Conservation (phyloP, 2,797 vertebrate species). For the Hoplostethus mediterraneus region DNA sequence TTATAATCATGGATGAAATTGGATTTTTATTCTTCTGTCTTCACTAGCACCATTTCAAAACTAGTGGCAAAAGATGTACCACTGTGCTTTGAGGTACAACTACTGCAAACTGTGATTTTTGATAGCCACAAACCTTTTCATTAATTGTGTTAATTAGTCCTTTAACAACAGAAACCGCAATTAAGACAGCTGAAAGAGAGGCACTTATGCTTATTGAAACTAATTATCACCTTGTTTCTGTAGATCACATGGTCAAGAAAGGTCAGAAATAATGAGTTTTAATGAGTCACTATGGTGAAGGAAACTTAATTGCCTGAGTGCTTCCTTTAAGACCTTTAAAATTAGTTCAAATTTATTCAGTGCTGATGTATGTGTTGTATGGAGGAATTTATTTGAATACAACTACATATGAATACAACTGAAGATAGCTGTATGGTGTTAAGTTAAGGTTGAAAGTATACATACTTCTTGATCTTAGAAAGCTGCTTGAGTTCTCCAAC, state of each 20-base stretch:
- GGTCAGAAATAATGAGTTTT: conserved; percentile 63
- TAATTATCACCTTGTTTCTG: conserved; percentile 42
- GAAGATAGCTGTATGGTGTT: conserved; percentile 13
- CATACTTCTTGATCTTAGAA: not conserved
- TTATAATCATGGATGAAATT: too few relatives aligned
- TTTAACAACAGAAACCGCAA: conserved; percentile 24
- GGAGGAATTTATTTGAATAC: not conserved
- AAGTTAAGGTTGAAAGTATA: not conserved
- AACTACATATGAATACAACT: not conserved
- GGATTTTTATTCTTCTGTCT: too few relatives aligned
- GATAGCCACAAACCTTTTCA: too few relatives aligned
- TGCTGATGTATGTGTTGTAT: conserved; percentile 22
- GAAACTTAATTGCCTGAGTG: conserved; percentile 65
- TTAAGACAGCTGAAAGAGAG: conserved; percentile 27
- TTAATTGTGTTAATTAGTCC: not conserved
- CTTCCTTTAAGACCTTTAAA: conserved; percentile 55
- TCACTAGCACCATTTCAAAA: too few relatives aligned
- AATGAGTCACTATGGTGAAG: conserved; percentile 56
- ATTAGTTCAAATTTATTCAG: conserved; percentile 28
- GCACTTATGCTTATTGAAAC: conserved; percentile 40
- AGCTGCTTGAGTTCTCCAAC: not conserved
- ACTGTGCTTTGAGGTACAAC: too few relatives aligned
- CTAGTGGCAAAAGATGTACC: too few relatives aligned
- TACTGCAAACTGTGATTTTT: too few relatives aligned
- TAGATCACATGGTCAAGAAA: conserved; percentile 44